Percentiles rank a stretch among this genome's conserved stretches.
Conservation (phyloP, 2,797 vertebrate genomes). For the Leptodactylus fallax region DNA sequence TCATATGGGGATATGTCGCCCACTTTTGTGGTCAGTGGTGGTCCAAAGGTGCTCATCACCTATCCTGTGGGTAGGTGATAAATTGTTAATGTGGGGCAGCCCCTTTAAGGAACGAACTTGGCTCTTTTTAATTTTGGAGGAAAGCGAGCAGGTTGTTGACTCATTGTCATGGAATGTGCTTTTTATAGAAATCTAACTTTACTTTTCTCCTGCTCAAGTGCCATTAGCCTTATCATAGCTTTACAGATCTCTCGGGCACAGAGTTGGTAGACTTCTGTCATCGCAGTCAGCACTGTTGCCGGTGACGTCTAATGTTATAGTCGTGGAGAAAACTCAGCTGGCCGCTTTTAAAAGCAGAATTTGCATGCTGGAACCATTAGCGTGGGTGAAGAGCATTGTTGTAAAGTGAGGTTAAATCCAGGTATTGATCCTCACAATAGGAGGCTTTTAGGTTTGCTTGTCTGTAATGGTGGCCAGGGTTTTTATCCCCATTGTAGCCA, state of each 20-base stretch:
- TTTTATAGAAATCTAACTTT: conserved; percentile 10
- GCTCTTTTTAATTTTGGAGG: background rate
- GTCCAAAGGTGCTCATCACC: too few species aligned
- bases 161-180: conserved; percentile 13
- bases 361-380: conserved; percentile 9
- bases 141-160: background rate
- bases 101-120: background rate
- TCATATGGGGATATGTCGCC: too few species aligned
- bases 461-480: background rate
- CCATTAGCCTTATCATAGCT: conserved; percentile 56
- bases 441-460: background rate
- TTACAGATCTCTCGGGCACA: conserved; percentile 41
- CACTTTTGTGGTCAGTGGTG: too few species aligned
- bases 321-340: background rate
- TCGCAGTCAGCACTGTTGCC: background rate
- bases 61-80: too few species aligned
- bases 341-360: background rate
- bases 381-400: background rate
- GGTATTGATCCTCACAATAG: too few species aligned
- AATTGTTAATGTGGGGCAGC: background rate
- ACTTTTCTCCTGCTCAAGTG: conserved; percentile 45
- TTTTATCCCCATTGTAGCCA: background rate
- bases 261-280: conserved; percentile 1
- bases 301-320: background rate
- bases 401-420: background rate